Conservation (phyloP, 2,797 vertebrate genomes). For the Sebastes kiyomatsui region DNA sequence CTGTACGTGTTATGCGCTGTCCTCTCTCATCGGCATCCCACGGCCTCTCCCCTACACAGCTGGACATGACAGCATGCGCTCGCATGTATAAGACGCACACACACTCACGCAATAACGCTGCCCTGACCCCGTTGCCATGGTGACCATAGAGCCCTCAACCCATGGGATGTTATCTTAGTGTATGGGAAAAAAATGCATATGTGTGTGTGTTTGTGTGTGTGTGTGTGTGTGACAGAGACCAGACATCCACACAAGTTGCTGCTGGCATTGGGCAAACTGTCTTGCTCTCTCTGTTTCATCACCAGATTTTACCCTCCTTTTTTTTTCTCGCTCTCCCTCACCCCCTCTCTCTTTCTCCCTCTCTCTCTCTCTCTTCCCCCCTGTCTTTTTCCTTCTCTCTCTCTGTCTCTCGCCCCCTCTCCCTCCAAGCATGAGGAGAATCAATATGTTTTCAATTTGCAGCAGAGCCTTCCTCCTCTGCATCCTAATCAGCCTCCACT, state of each 20-base stretch:
- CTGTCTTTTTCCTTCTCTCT: conserved; percentile 8
- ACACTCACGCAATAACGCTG: background rate
- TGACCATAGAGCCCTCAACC: conserved; percentile 30
- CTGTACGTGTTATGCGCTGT: conserved; percentile 77
- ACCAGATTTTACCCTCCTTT: conserved; percentile 13
- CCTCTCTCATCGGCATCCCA: conserved; percentile 72
- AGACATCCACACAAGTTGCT: conserved; percentile 42
- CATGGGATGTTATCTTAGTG: conserved; percentile 35
- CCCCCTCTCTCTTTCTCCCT: background rate
- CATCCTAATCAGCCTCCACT: conserved; percentile 77
- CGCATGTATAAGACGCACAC: conserved; percentile 15
- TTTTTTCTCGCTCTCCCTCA: background rate
- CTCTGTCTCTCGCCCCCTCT: conserved; percentile 53
- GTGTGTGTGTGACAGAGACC: background rate
- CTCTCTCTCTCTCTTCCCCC: background rate
- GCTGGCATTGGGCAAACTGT: conserved; percentile 9
- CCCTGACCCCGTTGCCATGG: conserved; percentile 61
- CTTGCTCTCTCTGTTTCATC: conserved; percentile 10
- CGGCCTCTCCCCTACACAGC: conserved; percentile 61
- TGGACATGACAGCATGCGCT: conserved; percentile 55
- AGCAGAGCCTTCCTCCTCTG: conserved; percentile 80
- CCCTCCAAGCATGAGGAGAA: conserved; percentile 76
- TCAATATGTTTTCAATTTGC: conserved; percentile 85
- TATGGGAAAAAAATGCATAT: conserved; percentile 1
- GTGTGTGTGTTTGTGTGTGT: background rate